Evolutionary conservation across 2,888 invertebrate genomes (phyloP), one percentile per base, ranked within the genome.

Genomic region (Ochropleura plecta): DNA sequence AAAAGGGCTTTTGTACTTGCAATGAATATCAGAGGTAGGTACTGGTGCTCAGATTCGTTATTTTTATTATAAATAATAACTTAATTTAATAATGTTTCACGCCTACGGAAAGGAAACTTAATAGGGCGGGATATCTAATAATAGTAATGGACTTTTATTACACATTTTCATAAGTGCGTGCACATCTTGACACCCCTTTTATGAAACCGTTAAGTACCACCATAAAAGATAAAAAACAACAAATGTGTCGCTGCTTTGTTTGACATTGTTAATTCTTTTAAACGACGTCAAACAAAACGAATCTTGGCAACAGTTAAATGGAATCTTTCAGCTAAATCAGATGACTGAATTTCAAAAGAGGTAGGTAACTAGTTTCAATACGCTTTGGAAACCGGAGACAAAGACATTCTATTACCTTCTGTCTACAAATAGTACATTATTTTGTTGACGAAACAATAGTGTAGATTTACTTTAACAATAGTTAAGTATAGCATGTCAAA

Each of bases 131-230:
- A 53, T 42, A 65, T 68, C 48, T 81, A 82, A 84, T 82, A 81
- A 84, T 70, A 81, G 20, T 81, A 82, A 82, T 82, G 82, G 85
- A 81, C 59, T 81, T 76, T 84, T 81, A 81, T 72, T 67, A 60
- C 81, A 44, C 70, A 82, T 82, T 84, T 70, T 72, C 70, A 81
- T 82, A 82, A 82, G 85, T 82, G 82, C 85, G 76, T 60, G 66
- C 82, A 82, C 82, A 84, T 82, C 82, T 84, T 84, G 82, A 76
- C 82, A 84, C 82, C 85, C 81, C 71, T 71, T 70, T 55, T 72
- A 51, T 69, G 51, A 75, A 84, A 69, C 62, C 49, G 42, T 60
- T 69, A 80, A 67, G 70, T 49, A 59, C 46, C 46, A 30, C 16
- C 59, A 60, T 64, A 66, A 69, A 83, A 57, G 30, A 67, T 53